Evolutionary conservation across 2,888 invertebrate genomes (phyloP), one percentile per base, ranked within the genome.

Genomic region (Dromius quadrimaculatus): DNA sequence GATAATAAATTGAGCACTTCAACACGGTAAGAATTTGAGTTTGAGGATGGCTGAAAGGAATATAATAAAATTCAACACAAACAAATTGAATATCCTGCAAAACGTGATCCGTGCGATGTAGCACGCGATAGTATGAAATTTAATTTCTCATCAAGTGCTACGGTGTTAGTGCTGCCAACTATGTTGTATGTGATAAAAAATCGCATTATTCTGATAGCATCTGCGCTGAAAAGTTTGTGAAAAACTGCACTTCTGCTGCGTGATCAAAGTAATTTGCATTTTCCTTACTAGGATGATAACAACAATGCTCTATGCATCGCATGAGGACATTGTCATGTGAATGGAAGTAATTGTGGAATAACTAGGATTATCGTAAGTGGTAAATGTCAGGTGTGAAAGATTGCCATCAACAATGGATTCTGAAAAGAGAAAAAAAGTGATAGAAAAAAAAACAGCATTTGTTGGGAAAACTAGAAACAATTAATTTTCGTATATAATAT

Each of bases 251-350:
- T 59, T 59, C 59, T 59, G 20, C 36, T 36, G 19, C 34, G 20
- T 19, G 59, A 59, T 59, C 36, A 59, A 59, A 59, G 59, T 36
- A 59, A 59, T 59, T 59, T 59, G 59, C 59, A 59, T 59, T 59
- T 59, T 59, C 59, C 36, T 59, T 59, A 36, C 36, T 36, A 23
- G 19, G 28, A 59, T 36, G 59, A 36, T 59, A 59, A 36, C 59
- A 34, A 11, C 59, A 36, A 59, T 59, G 59, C 36, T 59, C 59
- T 59, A 13, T 54, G 50, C 9, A 17, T 28, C 28, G 13, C 28
- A 54, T 47, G 47, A 22, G 19, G 22, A 22, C 11, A 2, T n/a
- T 9, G 22, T 28, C 50, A 23, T 54, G 50, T 28, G n/a, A 15
- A 47, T 6, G 50, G n/a, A 54, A 54, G 28, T 15, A 28, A 54